Base-by-base conservation (phyloP, 2,113 vertebrate genomes). In the Alligator mississippiensis region DNA sequence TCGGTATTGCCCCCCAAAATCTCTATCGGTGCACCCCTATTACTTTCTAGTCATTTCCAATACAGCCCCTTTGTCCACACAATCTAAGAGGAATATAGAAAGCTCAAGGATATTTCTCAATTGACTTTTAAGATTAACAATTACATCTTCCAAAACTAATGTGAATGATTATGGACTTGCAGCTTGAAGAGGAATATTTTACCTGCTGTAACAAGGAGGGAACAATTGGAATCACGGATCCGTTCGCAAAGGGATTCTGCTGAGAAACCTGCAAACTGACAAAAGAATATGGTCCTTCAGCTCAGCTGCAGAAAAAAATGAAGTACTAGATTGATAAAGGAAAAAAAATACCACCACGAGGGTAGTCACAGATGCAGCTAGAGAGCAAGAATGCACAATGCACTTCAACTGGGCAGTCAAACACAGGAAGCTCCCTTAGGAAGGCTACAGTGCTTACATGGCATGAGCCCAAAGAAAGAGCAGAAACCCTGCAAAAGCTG, bases 241-340 rank as follows among this genome's bases (percentile, higher is more conserved):
- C 99, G 96, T 94, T 99, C 99, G 28, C 98, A 99, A 5, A 99
- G 98, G 60, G 99, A 99, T 77, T 99, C 99, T 2, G 99, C 98
- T 4, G 99, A 99, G 96, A 99, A 99, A 25, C 99, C 99, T 96
- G 99, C 99, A 96, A 99, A 99, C 99, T 99, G 96, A 80, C 80
- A 82, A 81, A 91, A 80, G 63, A 77, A 90, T 58, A 88, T 25
- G 21, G 59, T 58, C 24, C 25, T 47, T 86, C 80, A 82, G 27
- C 25, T 59, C 25, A 34, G 21, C 13, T 15, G 27, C 78, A 18
- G 30, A 64, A 61, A 25, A 28, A 38, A 91, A 14, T 63, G 63
- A 3, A 5, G 28, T 94, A 77, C 93, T 70, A 14, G 34, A 57
- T 59, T 2, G 7, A 58, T 57, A 61, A 19, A 11, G 59, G 7